Conservation (phyloP, 53 echinoderm and acorn worm species). For the Holothuria leucospilota region DNA sequence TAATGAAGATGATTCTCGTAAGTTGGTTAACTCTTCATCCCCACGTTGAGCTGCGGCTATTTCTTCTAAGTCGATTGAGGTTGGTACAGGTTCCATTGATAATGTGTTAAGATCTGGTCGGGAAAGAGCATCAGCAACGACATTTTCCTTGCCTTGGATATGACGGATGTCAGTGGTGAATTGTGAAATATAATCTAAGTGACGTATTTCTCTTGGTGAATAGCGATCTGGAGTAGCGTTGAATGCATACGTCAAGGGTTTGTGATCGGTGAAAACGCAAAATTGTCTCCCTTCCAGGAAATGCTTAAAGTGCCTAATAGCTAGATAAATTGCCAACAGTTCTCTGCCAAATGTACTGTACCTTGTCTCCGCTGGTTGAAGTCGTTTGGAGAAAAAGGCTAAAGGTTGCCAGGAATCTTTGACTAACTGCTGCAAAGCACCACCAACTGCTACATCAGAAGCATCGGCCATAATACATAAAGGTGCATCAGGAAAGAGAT, state of each 20-base stretch:
- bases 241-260: conserved; percentile 59
- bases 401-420: conserved; percentile 57
- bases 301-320: conserved; percentile 56
- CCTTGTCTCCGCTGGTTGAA: too few relatives aligned
- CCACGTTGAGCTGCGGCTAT: conserved; percentile 38
- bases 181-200: conserved; percentile 63
- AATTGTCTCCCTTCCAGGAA: conserved; percentile 68
- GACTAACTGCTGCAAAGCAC: conserved; percentile 54
- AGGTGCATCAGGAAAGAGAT: conserved; percentile 28
- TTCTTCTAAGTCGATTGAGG: conserved; percentile 24
- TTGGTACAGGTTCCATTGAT: conserved; percentile 12
- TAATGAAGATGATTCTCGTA: conserved; percentile 43
- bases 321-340: conserved; percentile 63
- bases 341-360: conserved; percentile 62
- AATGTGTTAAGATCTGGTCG: conserved; percentile 36
- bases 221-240: conserved; percentile 54
- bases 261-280: conserved; percentile 63
- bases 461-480: conserved; percentile 48
- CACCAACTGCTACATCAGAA: conserved; percentile 46
- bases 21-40: conserved; percentile 4
- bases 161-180: conserved; percentile 65
- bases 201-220: conserved; percentile 60
- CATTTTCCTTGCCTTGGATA: conserved; percentile 56
- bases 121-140: conserved; percentile 67
- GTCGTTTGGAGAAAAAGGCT: conserved; percentile 53